A percentile compares a stretch with the other conserved stretches of the same genome.
These are phyloP conservation scores for Sinocyclocheilus grahami DNA, from an alignment of 2,113 vertebrate genomes.

Conservation along the genomic window DNA sequence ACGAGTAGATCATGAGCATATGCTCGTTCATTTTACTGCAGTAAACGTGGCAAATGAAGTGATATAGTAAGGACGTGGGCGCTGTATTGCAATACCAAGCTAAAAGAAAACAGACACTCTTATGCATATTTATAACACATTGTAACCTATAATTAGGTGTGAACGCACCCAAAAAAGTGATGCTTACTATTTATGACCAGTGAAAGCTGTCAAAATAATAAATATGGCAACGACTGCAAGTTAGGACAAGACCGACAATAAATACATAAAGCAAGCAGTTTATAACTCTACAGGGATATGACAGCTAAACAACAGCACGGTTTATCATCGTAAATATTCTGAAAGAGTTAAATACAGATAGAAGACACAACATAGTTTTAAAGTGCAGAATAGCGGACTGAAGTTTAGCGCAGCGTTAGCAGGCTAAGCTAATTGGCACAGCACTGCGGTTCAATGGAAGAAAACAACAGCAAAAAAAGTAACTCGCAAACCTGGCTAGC, in stretches of 20 bases:
- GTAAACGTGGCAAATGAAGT: slow-evolving; percentile 35
- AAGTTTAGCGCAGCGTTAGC: slow-evolving; percentile 55
- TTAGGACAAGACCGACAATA: neutral
- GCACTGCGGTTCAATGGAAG: slow-evolving; percentile 17
- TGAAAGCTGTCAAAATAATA: neutral
- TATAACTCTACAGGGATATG: neutral
- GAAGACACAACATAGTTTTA: neutral
- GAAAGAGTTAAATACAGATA: neutral
- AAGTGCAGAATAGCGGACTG: neutral
- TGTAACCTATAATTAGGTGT: neutral
- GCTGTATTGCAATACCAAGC: neutral
- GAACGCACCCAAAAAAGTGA: neutral
- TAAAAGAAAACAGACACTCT: slow-evolving; percentile 53
- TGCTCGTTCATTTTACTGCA: neutral
- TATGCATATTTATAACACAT: slow-evolving; percentile 7
- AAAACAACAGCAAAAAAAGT: slow-evolving; percentile 62
- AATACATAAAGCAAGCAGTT: neutral
- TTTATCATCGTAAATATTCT: neutral
- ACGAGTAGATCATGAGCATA: neutral
- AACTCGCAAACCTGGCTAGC: slow-evolving; percentile 88
- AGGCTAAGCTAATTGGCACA: slow-evolving; percentile 57
- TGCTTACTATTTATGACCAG: neutral
- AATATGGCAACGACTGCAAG: neutral
- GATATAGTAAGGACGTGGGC: slow-evolving; percentile 18
- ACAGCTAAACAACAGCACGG: neutral